Conservation (phyloP, 2,888 invertebrate genomes). For the Parthenolecanium corni region DNA sequence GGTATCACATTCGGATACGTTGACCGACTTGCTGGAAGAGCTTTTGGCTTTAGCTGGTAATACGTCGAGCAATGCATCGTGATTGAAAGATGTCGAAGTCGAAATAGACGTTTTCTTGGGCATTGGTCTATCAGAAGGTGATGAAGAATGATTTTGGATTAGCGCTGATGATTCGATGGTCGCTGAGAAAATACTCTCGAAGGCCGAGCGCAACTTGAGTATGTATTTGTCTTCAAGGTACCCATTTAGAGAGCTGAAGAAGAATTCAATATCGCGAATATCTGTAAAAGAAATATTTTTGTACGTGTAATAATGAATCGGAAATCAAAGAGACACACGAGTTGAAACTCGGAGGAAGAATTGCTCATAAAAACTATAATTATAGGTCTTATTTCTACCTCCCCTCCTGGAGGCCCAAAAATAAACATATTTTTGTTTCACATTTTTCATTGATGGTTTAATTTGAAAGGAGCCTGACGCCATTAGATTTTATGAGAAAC, state of each 20-base stretch:
- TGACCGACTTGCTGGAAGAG: slow-evolving; percentile 20
- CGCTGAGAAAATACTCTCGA: slow-evolving; percentile 20
- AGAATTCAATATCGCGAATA: slow-evolving; percentile 13
- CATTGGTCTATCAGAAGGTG: background rate
- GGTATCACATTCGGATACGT: slow-evolving; percentile 19
- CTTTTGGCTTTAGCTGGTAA: slow-evolving; percentile 6
- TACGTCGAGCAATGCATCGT: background rate
- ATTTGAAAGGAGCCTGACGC: no score
- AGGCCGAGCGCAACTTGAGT: background rate
- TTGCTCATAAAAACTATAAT: no score
- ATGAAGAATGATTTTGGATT: background rate
- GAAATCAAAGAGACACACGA: no score
- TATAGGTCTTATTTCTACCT: no score
- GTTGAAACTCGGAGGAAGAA: no score
- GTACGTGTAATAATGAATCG: no score
- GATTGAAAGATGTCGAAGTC: background rate
- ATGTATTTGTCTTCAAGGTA: slow-evolving; percentile 24
- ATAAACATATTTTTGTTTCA: no score
- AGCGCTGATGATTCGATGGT: background rate
- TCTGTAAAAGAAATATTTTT: slow-evolving; percentile 8
- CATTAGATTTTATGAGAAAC: no score
- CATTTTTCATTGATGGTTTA: no score
- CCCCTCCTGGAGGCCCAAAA: no score
- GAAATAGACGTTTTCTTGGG: background rate
- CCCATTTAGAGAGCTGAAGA: background rate